Evolutionary conservation across 2,113 vertebrate genomes (phyloP), one percentile per base, ranked within the genome.

Genomic region (Pitta sordida): DNA sequence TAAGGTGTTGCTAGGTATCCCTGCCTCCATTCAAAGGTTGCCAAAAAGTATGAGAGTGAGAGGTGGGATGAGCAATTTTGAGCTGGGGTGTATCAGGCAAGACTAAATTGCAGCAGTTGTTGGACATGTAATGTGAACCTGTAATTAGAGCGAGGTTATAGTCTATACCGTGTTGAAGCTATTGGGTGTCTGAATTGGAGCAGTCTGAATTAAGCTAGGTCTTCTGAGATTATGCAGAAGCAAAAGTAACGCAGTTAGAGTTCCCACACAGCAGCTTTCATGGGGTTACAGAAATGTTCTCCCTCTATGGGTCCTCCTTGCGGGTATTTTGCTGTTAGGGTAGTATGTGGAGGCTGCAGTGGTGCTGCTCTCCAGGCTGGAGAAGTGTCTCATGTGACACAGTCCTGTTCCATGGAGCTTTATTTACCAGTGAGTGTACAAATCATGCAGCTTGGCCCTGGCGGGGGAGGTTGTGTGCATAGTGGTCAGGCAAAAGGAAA

Each of bases 101-200:
- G 93, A 93, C 82, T 96, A 81, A 97, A 90, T 97, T 96, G 96
- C 92, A 96, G 90, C 93, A 73, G 95, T 94, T 97, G 95, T 97
- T 96, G 96, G 94, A 96, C 97, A 88, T 39, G 96, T 95, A 95
- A 98, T 9, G 48, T 73, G 88, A 97, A 97, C 77, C 85, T 94
- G 80, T 98, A 97, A 97, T 98, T 98, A 98, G 96, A 96, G 83
- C 48, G 68, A 93, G 95, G 85, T 94, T 96, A 92, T 95, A 84
- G 86, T 69, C 84, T 69, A 8, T 94, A 91, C 86, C 46, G 3
- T 95, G 90, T 94, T 97, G 88, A 91, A 93, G 86, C 91, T 93
- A 92, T 97, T 29, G 26, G 82, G 73, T 97, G 85, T 97, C 97
- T 93, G 87, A 59, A 32, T 83, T 90, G 81, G 86, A 93, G 51